These are phyloP conservation scores for Pygocentrus nattereri DNA, from an alignment of 2,797 vertebrate species.

Conservation along the genomic window DNA sequence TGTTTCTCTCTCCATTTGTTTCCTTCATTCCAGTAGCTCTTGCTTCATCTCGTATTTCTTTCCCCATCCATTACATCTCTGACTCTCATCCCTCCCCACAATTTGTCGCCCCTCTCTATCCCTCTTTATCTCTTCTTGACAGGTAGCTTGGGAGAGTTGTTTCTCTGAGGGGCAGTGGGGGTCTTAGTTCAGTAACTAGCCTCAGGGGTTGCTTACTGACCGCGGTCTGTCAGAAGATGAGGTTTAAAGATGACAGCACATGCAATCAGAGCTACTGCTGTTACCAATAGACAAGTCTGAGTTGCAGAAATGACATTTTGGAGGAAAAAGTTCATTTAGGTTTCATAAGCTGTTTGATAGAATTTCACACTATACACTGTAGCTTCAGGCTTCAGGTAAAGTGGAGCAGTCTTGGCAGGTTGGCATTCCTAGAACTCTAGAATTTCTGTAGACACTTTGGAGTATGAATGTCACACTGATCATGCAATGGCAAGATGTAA, in stretches of 20 bases:
- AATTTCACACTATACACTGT: not conserved
- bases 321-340: not conserved
- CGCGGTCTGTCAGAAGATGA: slow-evolving; percentile 32
- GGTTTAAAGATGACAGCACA: slow-evolving; percentile 40
- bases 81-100: slow-evolving; percentile 24
- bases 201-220: slow-evolving; percentile 41
- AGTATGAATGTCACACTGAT: too few species aligned
- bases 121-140: slow-evolving; percentile 40
- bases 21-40: slow-evolving; percentile 12
- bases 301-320: slow-evolving; percentile 27
- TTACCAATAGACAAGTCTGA: not conserved
- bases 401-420: not conserved
- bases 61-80: slow-evolving; percentile 43
- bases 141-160: slow-evolving; percentile 36
- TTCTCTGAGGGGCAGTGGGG: slow-evolving; percentile 26
- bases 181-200: slow-evolving; percentile 53
- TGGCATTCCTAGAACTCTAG: not conserved
- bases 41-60: slow-evolving; percentile 24
- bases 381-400: not conserved
- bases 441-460: not conserved
- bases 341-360: not conserved
- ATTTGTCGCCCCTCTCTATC: not conserved
- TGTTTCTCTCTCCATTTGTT: slow-evolving; percentile 37
- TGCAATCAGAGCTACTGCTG: slow-evolving; percentile 29
- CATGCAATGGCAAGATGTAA: not conserved